These are phyloP conservation scores for Hemibagrus wyckioides DNA, from an alignment of 2,113 vertebrate genomes.

Conservation along the genomic window DNA sequence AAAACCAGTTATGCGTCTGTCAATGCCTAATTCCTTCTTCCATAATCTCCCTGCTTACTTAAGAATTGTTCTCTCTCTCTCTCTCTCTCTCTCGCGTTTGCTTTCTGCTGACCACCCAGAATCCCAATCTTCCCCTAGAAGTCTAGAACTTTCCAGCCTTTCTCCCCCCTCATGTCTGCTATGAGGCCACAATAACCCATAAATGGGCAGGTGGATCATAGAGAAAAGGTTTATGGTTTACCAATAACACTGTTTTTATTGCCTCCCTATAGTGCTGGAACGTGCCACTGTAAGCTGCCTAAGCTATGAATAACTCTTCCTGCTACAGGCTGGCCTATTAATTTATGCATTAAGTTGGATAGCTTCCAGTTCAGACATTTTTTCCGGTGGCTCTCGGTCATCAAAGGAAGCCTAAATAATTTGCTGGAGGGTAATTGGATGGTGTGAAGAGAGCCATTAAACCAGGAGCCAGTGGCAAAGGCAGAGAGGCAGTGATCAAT, in stretches of 20 bases:
- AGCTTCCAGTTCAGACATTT: constrained; percentile 64
- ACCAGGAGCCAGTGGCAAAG: constrained; percentile 52
- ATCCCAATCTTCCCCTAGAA: constrained; percentile 33
- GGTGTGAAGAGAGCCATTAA: constrained; percentile 67
- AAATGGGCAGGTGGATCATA: constrained; percentile 58
- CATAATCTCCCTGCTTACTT: constrained; percentile 42
- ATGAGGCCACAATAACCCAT: constrained; percentile 55
- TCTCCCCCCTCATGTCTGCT: constrained; percentile 18
- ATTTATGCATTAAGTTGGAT: constrained; percentile 76
- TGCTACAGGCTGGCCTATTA: constrained; percentile 54
- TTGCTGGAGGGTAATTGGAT: constrained; percentile 70
- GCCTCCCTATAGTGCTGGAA: constrained; percentile 35
- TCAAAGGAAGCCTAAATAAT: constrained; percentile 60
- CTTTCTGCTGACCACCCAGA: constrained; percentile 60
- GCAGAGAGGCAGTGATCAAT: constrained; percentile 63
- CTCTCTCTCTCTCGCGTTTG: not conserved
- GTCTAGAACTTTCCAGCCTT: constrained; percentile 22
- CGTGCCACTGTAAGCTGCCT: constrained; percentile 32
- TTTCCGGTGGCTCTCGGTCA: constrained; percentile 59
- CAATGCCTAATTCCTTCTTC: constrained; percentile 52
- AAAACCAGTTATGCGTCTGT: constrained; percentile 51
- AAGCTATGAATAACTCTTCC: constrained; percentile 41
- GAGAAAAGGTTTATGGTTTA: constrained; percentile 58
- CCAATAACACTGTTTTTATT: constrained; percentile 61
- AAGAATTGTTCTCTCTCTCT: constrained; percentile 35